Percentiles rank a stretch among this genome's conserved stretches.
Evolutionary conservation across 2,888 invertebrate genomes (phyloP).

Genomic region (Ctena decussata): DNA sequence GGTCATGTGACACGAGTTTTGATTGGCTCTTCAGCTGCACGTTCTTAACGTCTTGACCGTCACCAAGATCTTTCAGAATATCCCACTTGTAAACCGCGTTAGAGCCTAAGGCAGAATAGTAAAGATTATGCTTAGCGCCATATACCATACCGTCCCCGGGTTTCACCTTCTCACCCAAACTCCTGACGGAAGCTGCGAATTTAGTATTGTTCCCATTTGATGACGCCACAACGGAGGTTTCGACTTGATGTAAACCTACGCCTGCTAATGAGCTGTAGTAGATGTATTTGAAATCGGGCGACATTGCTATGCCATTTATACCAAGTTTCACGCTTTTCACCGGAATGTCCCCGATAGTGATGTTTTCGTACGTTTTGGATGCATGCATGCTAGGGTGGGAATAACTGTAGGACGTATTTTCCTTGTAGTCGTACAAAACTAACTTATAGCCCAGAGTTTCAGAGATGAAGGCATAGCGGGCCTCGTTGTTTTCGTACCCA

Average conservation of each 20-base stretch:
- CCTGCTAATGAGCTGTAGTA: slow-evolving; percentile 72
- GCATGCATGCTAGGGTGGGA: slow-evolving; percentile 61
- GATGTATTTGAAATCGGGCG: slow-evolving; percentile 69
- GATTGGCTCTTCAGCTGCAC: slow-evolving; percentile 38
- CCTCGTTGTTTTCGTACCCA: slow-evolving; percentile 49
- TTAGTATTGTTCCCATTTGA: slow-evolving; percentile 24
- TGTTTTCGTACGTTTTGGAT: slow-evolving; percentile 42
- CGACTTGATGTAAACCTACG: slow-evolving; percentile 62
- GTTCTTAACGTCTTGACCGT: slow-evolving; percentile 23
- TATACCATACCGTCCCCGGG: slow-evolving; percentile 69
- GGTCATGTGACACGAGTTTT: slow-evolving; percentile 54
- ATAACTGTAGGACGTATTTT: slow-evolving; percentile 57
- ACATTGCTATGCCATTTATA: slow-evolving; percentile 74
- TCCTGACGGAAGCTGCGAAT: slow-evolving; percentile 53
- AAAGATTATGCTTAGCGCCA: slow-evolving; percentile 57
- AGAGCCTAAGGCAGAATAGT: slow-evolving; percentile 61
- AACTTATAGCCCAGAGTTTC: slow-evolving; percentile 68
- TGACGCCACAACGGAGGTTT: slow-evolving; percentile 60
- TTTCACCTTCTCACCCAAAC: slow-evolving; percentile 58
- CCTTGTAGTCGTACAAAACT: slow-evolving; percentile 67
- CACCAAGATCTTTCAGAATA: slow-evolving; percentile 26
- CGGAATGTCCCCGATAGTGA: slow-evolving; percentile 59
- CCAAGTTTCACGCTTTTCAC: slow-evolving; percentile 48
- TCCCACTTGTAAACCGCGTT: slow-evolving; percentile 67
- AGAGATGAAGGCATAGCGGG: slow-evolving; percentile 71